These are phyloP conservation scores for Rallus crepitans DNA, from an alignment of 2,797 vertebrate genomes.

Conservation along the genomic window DNA sequence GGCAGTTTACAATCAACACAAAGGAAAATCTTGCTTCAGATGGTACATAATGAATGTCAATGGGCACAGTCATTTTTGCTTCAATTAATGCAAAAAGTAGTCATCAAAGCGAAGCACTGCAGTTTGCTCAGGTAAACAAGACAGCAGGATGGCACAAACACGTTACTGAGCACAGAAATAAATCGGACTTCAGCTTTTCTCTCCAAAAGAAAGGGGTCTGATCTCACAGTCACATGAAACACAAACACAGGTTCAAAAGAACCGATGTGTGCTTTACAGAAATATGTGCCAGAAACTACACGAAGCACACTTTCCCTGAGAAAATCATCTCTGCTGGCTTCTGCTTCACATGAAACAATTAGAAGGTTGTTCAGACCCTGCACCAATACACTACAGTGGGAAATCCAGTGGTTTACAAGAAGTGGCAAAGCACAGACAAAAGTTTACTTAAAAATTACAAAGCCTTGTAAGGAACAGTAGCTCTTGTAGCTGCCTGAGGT, in stretches of 20 bases:
- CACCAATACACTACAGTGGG: neutral
- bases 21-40: neutral
- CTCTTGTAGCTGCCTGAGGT: slow-evolving; percentile 42
- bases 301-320: neutral
- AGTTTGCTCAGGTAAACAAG: neutral
- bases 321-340: neutral
- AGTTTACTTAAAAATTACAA: slow-evolving; percentile 58
- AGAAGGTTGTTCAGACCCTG: slow-evolving; percentile 4
- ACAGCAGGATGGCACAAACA: neutral
- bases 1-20: neutral
- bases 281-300: neutral
- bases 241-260: slow-evolving; percentile 8
- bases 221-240: neutral
- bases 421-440: slow-evolving; percentile 30
- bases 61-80: neutral
- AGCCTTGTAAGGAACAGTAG: slow-evolving; percentile 61
- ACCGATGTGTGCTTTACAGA: neutral
- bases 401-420: slow-evolving; percentile 23
- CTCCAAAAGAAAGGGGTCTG: neutral
- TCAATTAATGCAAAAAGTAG: slow-evolving; percentile 8
- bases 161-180: neutral
- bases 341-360: neutral
- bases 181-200: neutral
- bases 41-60: neutral
- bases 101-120: neutral